Conservation (phyloP, 2,797 vertebrate species). For the Sebastes matsubarae region DNA sequence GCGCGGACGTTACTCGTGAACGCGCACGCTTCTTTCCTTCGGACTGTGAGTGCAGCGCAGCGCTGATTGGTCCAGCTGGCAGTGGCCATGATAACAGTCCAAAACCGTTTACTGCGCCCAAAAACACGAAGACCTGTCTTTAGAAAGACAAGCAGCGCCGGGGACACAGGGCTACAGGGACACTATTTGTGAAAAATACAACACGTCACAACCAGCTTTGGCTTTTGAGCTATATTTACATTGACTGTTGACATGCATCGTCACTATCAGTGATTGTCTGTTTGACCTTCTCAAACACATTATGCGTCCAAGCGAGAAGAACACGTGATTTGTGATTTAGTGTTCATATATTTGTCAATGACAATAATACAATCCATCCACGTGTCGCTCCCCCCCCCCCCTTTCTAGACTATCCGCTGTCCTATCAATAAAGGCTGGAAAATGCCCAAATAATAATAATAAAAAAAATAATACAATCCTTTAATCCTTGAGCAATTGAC, state of each 20-base stretch:
- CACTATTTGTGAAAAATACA: background rate
- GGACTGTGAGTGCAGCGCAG: background rate
- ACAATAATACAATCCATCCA: background rate
- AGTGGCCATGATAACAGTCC: background rate
- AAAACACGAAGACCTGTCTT: background rate
- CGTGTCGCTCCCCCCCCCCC: accelerated
- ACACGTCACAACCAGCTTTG: background rate
- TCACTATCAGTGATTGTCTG: background rate
- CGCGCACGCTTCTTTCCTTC: slow-evolving; percentile 50
- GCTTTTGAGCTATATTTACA: background rate
- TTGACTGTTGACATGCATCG: background rate
- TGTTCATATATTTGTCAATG: background rate
- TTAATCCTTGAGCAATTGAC: background rate
- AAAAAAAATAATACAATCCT: background rate
- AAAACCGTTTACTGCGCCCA: background rate
- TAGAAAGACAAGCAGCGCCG: background rate
- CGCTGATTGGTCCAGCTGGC: slow-evolving; percentile 27
- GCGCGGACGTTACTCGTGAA: slow-evolving; percentile 50
- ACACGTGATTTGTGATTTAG: too few relatives aligned
- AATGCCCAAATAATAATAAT: too few relatives aligned
- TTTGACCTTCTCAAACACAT: background rate
- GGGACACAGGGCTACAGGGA: background rate
- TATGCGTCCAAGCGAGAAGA: background rate
- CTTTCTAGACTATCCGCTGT: too few relatives aligned
- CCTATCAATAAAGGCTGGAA: too few relatives aligned